Evolutionary conservation across 2,113 vertebrate genomes (phyloP).

Genomic region (Galbula dea): DNA sequence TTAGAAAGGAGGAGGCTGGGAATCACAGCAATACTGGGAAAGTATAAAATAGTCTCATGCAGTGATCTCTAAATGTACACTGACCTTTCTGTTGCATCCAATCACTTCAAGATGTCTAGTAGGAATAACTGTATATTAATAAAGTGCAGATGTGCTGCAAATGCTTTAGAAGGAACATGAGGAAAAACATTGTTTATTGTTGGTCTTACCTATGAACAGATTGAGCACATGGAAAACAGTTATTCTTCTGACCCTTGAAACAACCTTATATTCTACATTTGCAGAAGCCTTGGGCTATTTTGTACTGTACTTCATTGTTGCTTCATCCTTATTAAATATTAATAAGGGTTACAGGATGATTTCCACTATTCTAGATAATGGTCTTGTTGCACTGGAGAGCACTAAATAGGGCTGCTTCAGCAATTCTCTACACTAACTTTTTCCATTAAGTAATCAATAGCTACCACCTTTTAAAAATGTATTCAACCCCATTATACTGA

Average conservation of each 20-base stretch:
- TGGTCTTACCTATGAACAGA: slow-evolving; percentile 38
- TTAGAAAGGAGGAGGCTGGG: background rate
- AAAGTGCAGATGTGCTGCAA: slow-evolving; percentile 27
- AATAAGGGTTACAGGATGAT: slow-evolving; percentile 62
- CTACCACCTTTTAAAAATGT: slow-evolving; percentile 73
- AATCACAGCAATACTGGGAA: slow-evolving; percentile 2
- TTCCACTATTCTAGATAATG: slow-evolving; percentile 71
- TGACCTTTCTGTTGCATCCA: slow-evolving; percentile 49
- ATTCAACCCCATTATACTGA: slow-evolving; percentile 68
- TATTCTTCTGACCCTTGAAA: slow-evolving; percentile 36
- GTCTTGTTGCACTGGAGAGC: slow-evolving; percentile 59
- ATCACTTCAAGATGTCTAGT: slow-evolving; percentile 23
- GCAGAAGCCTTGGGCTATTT: slow-evolving; percentile 34
- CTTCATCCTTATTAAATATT: slow-evolving; percentile 69
- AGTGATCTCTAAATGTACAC: slow-evolving; percentile 16
- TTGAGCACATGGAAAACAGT: slow-evolving; percentile 41
- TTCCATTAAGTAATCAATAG: slow-evolving; percentile 81
- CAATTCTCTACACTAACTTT: slow-evolving; percentile 66
- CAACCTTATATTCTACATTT: slow-evolving; percentile 24
- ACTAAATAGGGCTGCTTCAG: slow-evolving; percentile 67
- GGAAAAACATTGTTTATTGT: slow-evolving; percentile 1
- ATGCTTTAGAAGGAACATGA: slow-evolving; percentile 26
- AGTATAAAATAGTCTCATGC: slow-evolving; percentile 12
- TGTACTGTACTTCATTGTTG: background rate
- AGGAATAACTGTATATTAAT: slow-evolving; percentile 46